Conservation (phyloP, 2,888 invertebrate species). For the Aradus depressus region DNA sequence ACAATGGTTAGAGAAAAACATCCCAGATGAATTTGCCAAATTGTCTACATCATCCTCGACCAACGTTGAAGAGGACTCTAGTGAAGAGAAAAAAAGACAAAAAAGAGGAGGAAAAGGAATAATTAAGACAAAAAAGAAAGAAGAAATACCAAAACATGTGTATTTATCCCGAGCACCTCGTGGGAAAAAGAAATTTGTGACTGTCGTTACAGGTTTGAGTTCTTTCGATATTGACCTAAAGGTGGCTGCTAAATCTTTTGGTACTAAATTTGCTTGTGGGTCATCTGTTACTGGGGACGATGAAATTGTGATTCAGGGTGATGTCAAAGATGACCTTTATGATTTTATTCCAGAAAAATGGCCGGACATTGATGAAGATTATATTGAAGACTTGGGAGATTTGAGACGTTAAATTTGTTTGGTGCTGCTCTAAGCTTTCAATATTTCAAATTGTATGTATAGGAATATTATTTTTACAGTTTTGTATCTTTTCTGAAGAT, state of each 20-base stretch:
- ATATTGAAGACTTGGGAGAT: constrained; percentile 84
- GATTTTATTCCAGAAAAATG: constrained; percentile 98
- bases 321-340: constrained; percentile 95
- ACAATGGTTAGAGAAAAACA: constrained; percentile 87
- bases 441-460: too few species aligned
- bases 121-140: constrained; percentile 90
- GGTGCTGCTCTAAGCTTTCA: too few species aligned
- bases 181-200: constrained; percentile 97
- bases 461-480: too few species aligned
- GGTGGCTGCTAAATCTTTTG: constrained; percentile 95
- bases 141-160: constrained; percentile 67
- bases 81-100: constrained; percentile 88
- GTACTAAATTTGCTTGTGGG: constrained; percentile 97
- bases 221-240: constrained; percentile 96
- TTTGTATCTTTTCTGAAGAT: too few species aligned
- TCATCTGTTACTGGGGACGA: constrained; percentile 97
- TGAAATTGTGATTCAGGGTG: constrained; percentile 98
- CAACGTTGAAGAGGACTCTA: constrained; percentile 53
- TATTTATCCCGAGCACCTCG: constrained; percentile 78
- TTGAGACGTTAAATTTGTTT: constrained; percentile 63
- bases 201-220: constrained; percentile 89
- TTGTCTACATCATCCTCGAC: constrained; percentile 53
- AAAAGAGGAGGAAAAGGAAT: constrained; percentile 95
- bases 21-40: constrained; percentile 88
- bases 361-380: constrained; percentile 91